Percentiles rank a stretch among this genome's conserved stretches.
Evolutionary conservation across 2,888 invertebrate genomes (phyloP).

Genomic region (Drosophila mulleri): DNA sequence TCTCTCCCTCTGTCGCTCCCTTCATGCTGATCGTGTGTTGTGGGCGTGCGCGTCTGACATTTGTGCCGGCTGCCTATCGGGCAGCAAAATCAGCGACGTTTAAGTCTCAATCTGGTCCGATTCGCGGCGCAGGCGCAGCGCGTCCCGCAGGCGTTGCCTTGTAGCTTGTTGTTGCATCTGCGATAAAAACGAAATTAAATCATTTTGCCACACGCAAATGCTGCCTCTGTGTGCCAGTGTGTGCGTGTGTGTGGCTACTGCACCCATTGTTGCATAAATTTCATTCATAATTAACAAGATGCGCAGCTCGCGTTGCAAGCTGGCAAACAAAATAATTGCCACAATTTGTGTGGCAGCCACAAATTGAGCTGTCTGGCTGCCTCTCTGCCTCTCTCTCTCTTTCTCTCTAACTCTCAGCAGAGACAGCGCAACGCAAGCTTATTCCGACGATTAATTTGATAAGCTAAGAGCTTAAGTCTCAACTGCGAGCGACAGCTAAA

Average conservation of each 20-base stretch:
- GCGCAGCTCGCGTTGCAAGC: constrained; percentile 39
- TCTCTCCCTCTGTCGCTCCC: neutral
- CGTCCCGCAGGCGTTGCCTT: constrained; percentile 24
- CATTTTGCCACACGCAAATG: constrained; percentile 55
- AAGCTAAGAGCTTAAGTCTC: constrained; percentile 71
- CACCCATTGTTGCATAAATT: constrained; percentile 78
- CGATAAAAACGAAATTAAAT: constrained; percentile 39
- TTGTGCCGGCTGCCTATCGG: constrained; percentile 57
- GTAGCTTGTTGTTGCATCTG: constrained; percentile 16
- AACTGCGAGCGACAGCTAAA: constrained; percentile 48
- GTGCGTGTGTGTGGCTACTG: constrained; percentile 48
- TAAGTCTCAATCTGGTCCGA: constrained; percentile 48
- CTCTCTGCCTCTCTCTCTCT: neutral
- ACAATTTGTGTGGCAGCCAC: constrained; percentile 61
- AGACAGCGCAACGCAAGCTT: constrained; percentile 45
- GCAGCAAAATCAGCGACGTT: constrained; percentile 60
- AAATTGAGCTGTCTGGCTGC: constrained; percentile 66
- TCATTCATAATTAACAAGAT: constrained; percentile 75
- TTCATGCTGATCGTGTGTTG: constrained; percentile 63
- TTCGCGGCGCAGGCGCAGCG: constrained; percentile 35
- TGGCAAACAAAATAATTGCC: constrained; percentile 73
- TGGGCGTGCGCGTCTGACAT: constrained; percentile 74
- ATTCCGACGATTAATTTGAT: constrained; percentile 78
- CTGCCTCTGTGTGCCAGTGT: neutral
- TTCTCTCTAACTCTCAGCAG: too few relatives aligned